Evolutionary conservation across 2,888 invertebrate genomes (phyloP).

Genomic region (Noctuana brunneofusca): DNA sequence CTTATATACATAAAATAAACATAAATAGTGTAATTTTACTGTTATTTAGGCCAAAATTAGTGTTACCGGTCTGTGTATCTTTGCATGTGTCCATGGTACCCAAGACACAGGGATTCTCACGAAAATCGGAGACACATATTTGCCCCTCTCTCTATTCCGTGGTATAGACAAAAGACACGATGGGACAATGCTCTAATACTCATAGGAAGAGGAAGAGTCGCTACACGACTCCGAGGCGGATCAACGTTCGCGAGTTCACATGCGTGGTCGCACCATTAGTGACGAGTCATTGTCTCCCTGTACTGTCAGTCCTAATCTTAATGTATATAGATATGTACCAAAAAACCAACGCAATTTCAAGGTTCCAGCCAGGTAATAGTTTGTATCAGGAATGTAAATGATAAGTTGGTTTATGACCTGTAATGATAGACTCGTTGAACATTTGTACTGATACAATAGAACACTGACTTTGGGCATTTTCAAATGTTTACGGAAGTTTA

Average conservation of each 20-base stretch:
- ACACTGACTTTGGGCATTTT: too few relatives aligned
- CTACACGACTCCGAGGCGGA: constrained; percentile 38
- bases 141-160: too few relatives aligned
- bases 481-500: too few relatives aligned
- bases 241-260: constrained; percentile 42
- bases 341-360: constrained; percentile 26
- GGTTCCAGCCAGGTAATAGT: constrained; percentile 7
- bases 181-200: constrained; percentile 18
- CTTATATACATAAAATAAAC: too few relatives aligned
- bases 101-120: too few relatives aligned
- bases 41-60: too few relatives aligned
- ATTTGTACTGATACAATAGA: not conserved
- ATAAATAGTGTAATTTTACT: too few relatives aligned
- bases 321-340: constrained; percentile 8
- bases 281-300: constrained; percentile 39
- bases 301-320: not conserved
- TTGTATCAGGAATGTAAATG: constrained; percentile 5
- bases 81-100: too few relatives aligned
- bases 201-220: constrained; percentile 45
- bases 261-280: constrained; percentile 45
- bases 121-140: too few relatives aligned
- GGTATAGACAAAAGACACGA: constrained; percentile 12
- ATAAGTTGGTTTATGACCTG: constrained; percentile 6
- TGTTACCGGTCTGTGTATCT: too few relatives aligned
- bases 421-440: not conserved